Percentiles rank a stretch among this genome's conserved stretches.
These are phyloP conservation scores for Rhamnusium bicolor DNA, from an alignment of 2,888 invertebrate species.

Conservation along the genomic window DNA sequence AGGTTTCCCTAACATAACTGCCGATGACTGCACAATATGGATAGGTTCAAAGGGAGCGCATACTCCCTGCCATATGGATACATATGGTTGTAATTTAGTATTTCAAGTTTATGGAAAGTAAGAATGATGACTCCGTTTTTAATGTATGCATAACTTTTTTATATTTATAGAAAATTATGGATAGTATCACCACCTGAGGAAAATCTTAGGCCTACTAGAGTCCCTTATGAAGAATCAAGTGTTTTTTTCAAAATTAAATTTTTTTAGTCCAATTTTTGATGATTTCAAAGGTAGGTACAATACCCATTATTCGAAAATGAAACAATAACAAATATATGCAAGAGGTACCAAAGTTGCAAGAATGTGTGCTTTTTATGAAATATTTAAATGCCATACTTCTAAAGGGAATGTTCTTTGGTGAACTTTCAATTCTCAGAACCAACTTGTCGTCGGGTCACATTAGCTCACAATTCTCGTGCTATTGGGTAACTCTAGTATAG, in stretches of 20 bases:
- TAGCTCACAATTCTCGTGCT: too few species aligned
- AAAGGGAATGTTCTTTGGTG: too few species aligned
- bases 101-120: slow-evolving; percentile 91
- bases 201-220: slow-evolving; percentile 83
- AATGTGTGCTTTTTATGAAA: too few species aligned
- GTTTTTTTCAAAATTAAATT: slow-evolving; percentile 89
- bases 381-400: too few species aligned
- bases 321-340: too few species aligned
- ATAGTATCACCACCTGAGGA: slow-evolving; percentile 88
- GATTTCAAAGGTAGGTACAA: slow-evolving; percentile 70
- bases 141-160: too few species aligned
- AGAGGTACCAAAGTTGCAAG: too few species aligned
- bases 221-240: slow-evolving; percentile 98
- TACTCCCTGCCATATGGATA: slow-evolving; percentile 95
- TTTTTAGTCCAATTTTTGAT: slow-evolving; percentile 77
- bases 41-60: slow-evolving; percentile 89
- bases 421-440: too few species aligned
- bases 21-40: slow-evolving; percentile 87
- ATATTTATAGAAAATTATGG: slow-evolving; percentile 86
- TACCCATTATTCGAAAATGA: too few species aligned
- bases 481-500: neutral
- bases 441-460: too few species aligned
- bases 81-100: slow-evolving; percentile 94
- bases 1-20: slow-evolving; percentile 80
- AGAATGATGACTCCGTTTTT: too few species aligned